Percentiles rank a stretch among this genome's conserved stretches.
phyloP scores from a whole-genome alignment of 1,140 invertebrate genomes.

The Leptinotarsa undecemlineata region DNA sequence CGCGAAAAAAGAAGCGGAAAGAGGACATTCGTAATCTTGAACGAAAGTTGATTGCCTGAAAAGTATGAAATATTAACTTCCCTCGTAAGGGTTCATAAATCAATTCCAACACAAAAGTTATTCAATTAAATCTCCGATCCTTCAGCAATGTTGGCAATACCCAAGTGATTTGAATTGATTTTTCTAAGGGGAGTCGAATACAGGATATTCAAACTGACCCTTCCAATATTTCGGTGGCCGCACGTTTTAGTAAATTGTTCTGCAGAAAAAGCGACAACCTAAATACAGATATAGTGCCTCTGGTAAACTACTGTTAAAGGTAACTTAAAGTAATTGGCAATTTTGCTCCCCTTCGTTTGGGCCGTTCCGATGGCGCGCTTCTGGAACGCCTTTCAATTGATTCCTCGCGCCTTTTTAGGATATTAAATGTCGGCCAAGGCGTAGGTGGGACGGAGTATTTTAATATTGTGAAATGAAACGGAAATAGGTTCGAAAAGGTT shows the following conservation, averaged over 20 bases:
- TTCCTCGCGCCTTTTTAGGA: conserved; percentile 30
- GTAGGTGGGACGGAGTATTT: not conserved
- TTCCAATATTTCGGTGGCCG: conserved; percentile 12
- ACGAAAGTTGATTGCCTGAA: too few species aligned
- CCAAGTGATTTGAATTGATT: not conserved
- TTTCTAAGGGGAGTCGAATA: not conserved
- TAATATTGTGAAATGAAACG: conserved; percentile 8
- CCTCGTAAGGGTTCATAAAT: not conserved
- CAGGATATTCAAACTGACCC: conserved; percentile 23
- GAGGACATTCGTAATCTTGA: too few species aligned
- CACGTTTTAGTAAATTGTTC: conserved; percentile 25
- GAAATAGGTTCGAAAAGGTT: not conserved
- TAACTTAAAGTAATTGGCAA: conserved; percentile 40
- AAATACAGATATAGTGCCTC: conserved; percentile 35
- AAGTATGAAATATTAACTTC: too few species aligned
- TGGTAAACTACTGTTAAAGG: conserved; percentile 21
- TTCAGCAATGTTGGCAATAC: not conserved
- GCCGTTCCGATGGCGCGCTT: conserved; percentile 15
- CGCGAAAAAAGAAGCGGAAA: too few species aligned
- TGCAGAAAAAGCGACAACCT: conserved; percentile 27
- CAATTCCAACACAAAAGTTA: not conserved
- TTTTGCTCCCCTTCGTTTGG: conserved; percentile 31
- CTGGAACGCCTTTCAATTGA: conserved; percentile 28
- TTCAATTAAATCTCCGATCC: not conserved
- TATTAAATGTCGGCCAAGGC: conserved; percentile 21